Conservation (phyloP, 2,797 vertebrate species). For the Spondyliosoma cantharus region DNA sequence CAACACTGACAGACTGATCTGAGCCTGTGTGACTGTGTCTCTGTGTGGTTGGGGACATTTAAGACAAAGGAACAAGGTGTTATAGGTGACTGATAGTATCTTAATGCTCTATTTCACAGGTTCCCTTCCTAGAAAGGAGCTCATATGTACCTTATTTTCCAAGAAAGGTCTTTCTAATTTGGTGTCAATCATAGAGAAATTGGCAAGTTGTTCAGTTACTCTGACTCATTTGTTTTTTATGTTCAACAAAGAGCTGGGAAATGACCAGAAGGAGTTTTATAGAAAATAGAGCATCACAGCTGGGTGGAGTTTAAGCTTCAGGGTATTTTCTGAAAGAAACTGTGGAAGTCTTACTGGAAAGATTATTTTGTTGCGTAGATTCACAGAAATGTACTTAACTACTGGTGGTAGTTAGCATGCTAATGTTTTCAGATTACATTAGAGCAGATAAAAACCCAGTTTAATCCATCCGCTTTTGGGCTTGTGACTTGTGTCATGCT, state of each 20-base stretch:
- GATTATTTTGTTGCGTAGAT: not conserved
- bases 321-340: not conserved
- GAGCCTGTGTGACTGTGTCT: not conserved
- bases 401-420: no score
- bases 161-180: conserved; percentile 3
- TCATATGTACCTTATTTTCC: not conserved
- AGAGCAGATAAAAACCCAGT: not conserved
- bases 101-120: not conserved
- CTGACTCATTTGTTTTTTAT: not conserved
- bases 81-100: not conserved
- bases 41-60: not conserved
- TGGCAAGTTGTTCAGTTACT: not conserved
- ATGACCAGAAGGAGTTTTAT: not conserved
- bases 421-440: not conserved
- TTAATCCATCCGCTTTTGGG: not conserved
- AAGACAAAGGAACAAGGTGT: conserved; percentile 3
- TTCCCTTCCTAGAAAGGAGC: not conserved
- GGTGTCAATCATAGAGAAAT: not conserved
- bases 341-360: not conserved
- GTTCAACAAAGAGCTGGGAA: conserved; percentile 4
- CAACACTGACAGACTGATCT: not conserved
- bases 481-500: no score
- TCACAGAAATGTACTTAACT: no score
- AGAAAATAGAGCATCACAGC: not conserved
- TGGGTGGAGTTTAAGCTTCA: not conserved